Evolutionary conservation across 1,140 invertebrate species (phyloP).

Genomic region (Tigriopus japonicus): DNA sequence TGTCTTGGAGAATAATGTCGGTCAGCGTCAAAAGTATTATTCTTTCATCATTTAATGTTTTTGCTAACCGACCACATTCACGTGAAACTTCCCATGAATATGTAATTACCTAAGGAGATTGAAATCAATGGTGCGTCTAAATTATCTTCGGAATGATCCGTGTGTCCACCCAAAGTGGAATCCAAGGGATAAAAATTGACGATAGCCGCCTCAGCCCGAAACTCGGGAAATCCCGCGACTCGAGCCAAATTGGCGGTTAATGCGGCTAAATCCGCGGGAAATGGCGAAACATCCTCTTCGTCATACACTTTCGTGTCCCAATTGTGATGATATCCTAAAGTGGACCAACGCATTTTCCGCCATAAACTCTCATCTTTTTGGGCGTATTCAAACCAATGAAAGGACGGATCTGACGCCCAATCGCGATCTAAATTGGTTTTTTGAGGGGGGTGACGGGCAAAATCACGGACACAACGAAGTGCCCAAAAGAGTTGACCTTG

Average conservation of each 20-base stretch:
- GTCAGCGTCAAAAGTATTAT: no score
- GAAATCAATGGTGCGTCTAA: not conserved
- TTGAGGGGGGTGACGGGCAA: no score
- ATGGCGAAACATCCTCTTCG: not conserved
- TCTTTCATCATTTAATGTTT: no score
- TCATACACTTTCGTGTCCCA: not conserved
- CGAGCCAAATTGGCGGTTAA: not conserved
- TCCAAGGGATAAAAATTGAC: slow-evolving; percentile 1
- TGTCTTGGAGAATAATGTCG: no score
- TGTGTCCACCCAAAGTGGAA: not conserved
- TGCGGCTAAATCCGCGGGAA: not conserved
- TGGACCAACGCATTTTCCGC: slow-evolving; percentile 1
- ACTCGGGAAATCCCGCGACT: not conserved
- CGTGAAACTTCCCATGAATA: no score
- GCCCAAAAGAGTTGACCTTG: no score
- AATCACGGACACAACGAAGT: no score
- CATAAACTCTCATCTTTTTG: not conserved
- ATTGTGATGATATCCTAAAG: slow-evolving; percentile 2
- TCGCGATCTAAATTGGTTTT: no score
- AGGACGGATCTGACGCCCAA: no score
- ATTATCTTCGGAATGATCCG: not conserved
- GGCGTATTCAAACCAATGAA: slow-evolving; percentile 1
- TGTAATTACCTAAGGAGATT: not conserved
- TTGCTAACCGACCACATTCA: no score
- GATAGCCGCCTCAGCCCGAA: not conserved